Conservation (phyloP, 2,797 vertebrate species). For the Hapalemur alaotrensis region DNA sequence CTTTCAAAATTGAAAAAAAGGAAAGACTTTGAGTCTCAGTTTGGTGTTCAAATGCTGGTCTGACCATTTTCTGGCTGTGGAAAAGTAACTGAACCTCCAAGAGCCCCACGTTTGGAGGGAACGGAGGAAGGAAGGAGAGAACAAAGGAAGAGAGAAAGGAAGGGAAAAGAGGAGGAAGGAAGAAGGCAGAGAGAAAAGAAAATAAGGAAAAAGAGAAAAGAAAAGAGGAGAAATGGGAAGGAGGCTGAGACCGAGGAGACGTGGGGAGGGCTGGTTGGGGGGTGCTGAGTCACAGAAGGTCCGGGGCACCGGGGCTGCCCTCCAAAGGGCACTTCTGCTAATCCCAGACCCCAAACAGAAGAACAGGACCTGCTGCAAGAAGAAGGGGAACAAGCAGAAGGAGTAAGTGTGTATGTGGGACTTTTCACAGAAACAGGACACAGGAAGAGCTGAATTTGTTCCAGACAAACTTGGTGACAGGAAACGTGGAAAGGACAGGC, state of each 20-base stretch:
- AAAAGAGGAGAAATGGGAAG: background rate
- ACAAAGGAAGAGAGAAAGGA: background rate
- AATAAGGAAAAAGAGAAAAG: background rate
- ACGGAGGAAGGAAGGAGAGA: background rate
- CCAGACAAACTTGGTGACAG: background rate
- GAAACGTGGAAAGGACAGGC: background rate
- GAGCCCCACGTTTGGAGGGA: background rate
- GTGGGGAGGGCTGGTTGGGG: accelerated
- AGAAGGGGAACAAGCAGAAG: background rate
- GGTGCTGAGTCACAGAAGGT: background rate
- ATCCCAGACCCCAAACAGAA: background rate
- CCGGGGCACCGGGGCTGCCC: accelerated
- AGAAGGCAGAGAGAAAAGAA: background rate
- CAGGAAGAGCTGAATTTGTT: background rate
- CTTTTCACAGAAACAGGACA: background rate
- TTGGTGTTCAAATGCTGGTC: background rate
- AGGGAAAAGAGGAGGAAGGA: background rate
- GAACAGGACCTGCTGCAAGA: background rate
- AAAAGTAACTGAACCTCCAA: background rate
- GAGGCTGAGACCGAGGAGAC: background rate
- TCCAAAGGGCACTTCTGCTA: background rate
- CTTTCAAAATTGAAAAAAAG: conserved; percentile 12
- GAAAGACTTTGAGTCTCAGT: background rate
- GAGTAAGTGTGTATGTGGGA: background rate
- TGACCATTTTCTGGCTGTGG: background rate